These are phyloP conservation scores for Colostygia pectinataria DNA, from an alignment of 2,888 invertebrate genomes.

Conservation along the genomic window DNA sequence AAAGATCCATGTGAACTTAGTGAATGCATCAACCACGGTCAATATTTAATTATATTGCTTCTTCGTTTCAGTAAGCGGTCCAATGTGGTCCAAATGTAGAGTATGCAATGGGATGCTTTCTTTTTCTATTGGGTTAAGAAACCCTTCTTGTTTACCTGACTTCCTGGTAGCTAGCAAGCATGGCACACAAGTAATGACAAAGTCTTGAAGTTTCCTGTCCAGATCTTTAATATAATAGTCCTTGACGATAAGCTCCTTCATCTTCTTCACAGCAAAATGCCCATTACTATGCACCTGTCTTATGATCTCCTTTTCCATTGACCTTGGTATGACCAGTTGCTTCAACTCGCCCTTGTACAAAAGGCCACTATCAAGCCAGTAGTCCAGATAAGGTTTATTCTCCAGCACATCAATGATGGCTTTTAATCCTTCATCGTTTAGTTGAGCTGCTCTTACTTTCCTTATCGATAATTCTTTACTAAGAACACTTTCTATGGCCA, in stretches of 20 bases:
- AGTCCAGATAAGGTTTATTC: slow-evolving; percentile 17
- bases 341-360: slow-evolving; percentile 34
- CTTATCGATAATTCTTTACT: too few relatives aligned
- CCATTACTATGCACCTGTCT: slow-evolving; percentile 30
- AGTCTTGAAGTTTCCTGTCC: slow-evolving; percentile 28
- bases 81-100: slow-evolving; percentile 51
- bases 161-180: slow-evolving; percentile 35
- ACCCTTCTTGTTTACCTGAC: slow-evolving; percentile 39
- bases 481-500: too few relatives aligned
- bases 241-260: neutral
- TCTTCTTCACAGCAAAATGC: slow-evolving; percentile 18
- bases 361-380: slow-evolving; percentile 32
- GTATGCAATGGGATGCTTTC: slow-evolving; percentile 44
- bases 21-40: slow-evolving; percentile 49
- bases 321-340: slow-evolving; percentile 31
- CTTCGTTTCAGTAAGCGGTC: slow-evolving; percentile 44
- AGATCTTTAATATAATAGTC: slow-evolving; percentile 5
- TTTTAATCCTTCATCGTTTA: slow-evolving; percentile 29
- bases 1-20: slow-evolving; percentile 54
- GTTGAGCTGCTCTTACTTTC: slow-evolving; percentile 27
- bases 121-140: slow-evolving; percentile 29
- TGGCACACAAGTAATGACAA: slow-evolving; percentile 27
- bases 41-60: slow-evolving; percentile 53
- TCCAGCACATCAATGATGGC: slow-evolving; percentile 30
- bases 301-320: slow-evolving; percentile 38